Evolutionary conservation across 2,797 vertebrate genomes (phyloP), one percentile per base, ranked within the genome.

Genomic region (Hydrocynus forskahlii): DNA sequence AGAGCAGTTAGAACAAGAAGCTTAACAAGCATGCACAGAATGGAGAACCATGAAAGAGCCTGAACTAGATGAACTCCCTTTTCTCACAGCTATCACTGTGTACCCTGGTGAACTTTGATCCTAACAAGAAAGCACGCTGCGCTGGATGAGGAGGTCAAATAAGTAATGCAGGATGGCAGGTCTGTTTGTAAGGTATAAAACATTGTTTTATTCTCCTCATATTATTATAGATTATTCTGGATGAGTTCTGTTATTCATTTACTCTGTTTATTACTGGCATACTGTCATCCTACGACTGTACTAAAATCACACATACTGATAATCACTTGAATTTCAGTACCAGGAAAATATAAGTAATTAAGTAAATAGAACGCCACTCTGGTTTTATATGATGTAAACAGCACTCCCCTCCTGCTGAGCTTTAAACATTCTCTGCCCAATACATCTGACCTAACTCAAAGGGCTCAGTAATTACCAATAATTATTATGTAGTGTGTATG

Each of bases 31-130:
- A 62, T 59, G 13, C 0, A 66, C 14, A 64, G 25, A 43, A 71
- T 21, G 38, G 59, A 19, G 64, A 8, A 68, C 50, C 43, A 54
- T 66, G 25, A 72, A 55, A 21, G 19, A 52, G 23, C 54, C 70
- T 48, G 10, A 81, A 64, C 66, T 62, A 55, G 8, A 29, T 48
- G 48, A 76, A 55, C 74, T 13, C 12, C 29, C 9, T 38, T 76
- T 75, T 67, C 68, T 70, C 68, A 70, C 23, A 70, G 45, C 13
- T 45, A 48, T 70, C 23, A 25, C 45, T 70, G 21, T 14, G 16
- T 17, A 17, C 12, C 45, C 68, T 7, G 19, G 14, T 38, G 29
- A 64, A 29, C 16, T 64, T 17, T 14, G 23, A 63, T 35, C 23
- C 4, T 6, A 35, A 63, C 23, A 14, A 25, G 5, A 25, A 62